phyloP scores from a whole-genome alignment of 2,113 vertebrate species.

The Epinephelus lanceolatus region DNA sequence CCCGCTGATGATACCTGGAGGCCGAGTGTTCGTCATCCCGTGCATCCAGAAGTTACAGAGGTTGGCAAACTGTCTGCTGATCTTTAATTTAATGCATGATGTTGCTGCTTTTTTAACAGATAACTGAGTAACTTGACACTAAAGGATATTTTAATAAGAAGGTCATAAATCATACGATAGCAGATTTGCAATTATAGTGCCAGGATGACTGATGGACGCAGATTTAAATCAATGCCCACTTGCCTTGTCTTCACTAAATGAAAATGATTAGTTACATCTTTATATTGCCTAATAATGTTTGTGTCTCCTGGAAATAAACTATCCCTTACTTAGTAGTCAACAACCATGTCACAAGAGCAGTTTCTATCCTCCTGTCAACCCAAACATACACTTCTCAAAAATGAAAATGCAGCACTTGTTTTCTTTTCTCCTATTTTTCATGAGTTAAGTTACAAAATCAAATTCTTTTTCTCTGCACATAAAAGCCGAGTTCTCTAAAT shows the following conservation, averaged over 20 bases:
- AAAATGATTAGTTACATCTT: neutral
- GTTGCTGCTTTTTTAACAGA: too few species aligned
- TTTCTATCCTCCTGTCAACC: neutral
- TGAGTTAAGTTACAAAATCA: too few species aligned
- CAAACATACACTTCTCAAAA: neutral
- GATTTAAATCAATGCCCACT: neutral
- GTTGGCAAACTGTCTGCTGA: conserved; percentile 60
- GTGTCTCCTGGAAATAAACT: neutral
- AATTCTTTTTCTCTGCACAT: too few species aligned
- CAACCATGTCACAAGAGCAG: neutral
- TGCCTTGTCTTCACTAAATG: neutral
- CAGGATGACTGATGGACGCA: neutral
- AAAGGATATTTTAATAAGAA: neutral
- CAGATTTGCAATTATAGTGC: neutral
- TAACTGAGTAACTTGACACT: neutral
- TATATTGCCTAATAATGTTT: neutral
- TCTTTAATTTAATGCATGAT: neutral
- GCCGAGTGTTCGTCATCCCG: conserved; percentile 91
- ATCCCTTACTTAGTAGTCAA: neutral
- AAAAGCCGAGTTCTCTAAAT: too few species aligned
- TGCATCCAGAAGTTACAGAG: conserved; percentile 93
- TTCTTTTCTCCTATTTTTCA: too few species aligned
- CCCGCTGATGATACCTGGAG: conserved; percentile 92
- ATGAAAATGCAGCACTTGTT: neutral
- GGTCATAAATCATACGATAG: neutral